Evolutionary conservation across 1,140 invertebrate species (phyloP).

Genomic region (Zaprionus vittiger): DNA sequence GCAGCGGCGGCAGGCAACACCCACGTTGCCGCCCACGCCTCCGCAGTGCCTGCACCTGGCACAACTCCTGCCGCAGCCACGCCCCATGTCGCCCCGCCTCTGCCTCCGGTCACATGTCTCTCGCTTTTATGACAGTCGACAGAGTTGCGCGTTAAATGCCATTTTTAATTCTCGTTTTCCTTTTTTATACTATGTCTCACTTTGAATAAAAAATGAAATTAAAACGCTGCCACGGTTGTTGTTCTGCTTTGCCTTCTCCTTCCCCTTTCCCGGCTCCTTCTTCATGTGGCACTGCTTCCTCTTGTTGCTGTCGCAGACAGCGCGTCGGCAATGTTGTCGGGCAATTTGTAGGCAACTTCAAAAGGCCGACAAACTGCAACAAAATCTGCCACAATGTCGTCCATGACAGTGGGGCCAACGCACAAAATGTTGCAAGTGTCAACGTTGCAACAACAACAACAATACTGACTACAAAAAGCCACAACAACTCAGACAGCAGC

Average conservation of each 20-base stretch:
- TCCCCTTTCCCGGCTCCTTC: background rate
- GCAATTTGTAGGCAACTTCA: slow-evolving; percentile 54
- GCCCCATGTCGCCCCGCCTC: background rate
- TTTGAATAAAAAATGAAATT: slow-evolving; percentile 79
- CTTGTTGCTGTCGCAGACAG: slow-evolving; percentile 45
- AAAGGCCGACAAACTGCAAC: slow-evolving; percentile 74
- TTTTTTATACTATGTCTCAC: slow-evolving; percentile 9
- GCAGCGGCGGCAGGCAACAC: slow-evolving; percentile 22
- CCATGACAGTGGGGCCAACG: slow-evolving; percentile 59
- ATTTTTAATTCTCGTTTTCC: slow-evolving; percentile 71
- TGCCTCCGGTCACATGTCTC: slow-evolving; percentile 34
- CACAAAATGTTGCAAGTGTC: slow-evolving; percentile 66
- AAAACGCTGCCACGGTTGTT: slow-evolving; percentile 54
- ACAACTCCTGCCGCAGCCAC: background rate
- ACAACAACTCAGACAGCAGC: slow-evolving; percentile 74
- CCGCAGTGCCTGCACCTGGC: slow-evolving; percentile 28
- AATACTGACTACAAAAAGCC: slow-evolving; percentile 57
- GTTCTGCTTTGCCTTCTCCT: background rate
- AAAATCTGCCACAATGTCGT: slow-evolving; percentile 25
- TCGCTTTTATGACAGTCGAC: slow-evolving; percentile 61
- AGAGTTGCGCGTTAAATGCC: slow-evolving; percentile 77
- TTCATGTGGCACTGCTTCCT: background rate
- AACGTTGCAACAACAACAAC: slow-evolving; percentile 43
- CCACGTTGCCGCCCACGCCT: slow-evolving; percentile 23
- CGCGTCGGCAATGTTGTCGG: slow-evolving; percentile 12